Evolutionary conservation across 2,797 vertebrate species (phyloP).

Genomic region (Emydoidea blandingii): DNA sequence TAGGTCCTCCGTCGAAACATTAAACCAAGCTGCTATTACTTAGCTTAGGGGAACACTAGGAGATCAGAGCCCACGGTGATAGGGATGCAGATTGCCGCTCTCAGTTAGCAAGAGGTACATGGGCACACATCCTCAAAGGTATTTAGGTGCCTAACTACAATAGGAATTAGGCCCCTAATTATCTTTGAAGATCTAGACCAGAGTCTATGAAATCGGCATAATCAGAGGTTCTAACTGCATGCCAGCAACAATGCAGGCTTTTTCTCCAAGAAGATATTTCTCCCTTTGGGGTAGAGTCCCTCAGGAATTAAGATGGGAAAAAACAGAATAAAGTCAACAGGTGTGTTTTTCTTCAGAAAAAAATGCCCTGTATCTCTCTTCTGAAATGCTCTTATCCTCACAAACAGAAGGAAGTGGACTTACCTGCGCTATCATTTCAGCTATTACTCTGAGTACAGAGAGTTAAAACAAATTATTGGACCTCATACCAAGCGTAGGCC

Average conservation of each 20-base stretch:
- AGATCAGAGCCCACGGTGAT: too few species aligned
- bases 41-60: too few species aligned
- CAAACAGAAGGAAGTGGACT: neutral
- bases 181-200: neutral
- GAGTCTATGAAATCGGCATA: neutral
- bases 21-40: too few species aligned
- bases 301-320: neutral
- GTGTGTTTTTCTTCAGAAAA: neutral
- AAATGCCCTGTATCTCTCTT: neutral
- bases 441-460: neutral
- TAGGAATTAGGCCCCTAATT: neutral
- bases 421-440: neutral
- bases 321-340: neutral
- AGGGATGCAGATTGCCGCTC: too few species aligned
- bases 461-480: neutral
- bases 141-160: neutral
- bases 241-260: neutral
- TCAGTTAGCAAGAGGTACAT: too few species aligned
- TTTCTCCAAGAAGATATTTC: neutral
- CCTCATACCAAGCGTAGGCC: conserved; percentile 49
- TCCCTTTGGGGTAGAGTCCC: neutral
- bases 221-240: neutral
- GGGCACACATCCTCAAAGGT: too few species aligned
- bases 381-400: neutral
- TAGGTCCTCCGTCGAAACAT: too few species aligned